Evolutionary conservation across 1,140 invertebrate species (phyloP).

Genomic region (Apis florea): DNA sequence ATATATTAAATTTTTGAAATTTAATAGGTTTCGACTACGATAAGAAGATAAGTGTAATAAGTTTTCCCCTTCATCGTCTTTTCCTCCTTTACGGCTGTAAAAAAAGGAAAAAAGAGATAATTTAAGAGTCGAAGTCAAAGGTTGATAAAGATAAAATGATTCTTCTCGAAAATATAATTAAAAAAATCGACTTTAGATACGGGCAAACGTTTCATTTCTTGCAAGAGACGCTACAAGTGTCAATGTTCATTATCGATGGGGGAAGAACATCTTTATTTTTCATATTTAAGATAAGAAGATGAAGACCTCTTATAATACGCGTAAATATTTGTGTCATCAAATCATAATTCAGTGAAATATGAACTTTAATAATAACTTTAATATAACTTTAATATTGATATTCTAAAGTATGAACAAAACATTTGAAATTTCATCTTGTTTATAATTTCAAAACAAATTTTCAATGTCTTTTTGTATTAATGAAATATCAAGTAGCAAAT

Average conservation of each 20-base stretch:
- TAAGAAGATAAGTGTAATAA: neutral
- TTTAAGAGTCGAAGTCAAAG: slow-evolving; percentile 16
- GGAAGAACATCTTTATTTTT: neutral
- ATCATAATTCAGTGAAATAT: neutral
- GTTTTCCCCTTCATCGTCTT: neutral
- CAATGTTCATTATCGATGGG: neutral
- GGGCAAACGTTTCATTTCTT: neutral
- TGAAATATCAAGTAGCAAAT: neutral
- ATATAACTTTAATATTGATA: neutral
- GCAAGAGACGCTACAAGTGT: neutral
- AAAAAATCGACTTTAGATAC: neutral
- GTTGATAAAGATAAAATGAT: neutral
- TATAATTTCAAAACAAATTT: neutral
- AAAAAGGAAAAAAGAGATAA: slow-evolving; percentile 1
- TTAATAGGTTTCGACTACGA: neutral
- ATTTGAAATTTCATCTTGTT: neutral
- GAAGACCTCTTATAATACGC: neutral
- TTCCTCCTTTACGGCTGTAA: slow-evolving; percentile 5
- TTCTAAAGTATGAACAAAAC: too few species aligned
- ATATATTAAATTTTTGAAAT: neutral
- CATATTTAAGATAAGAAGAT: neutral
- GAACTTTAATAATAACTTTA: neutral
- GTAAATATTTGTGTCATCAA: neutral
- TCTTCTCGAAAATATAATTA: neutral
- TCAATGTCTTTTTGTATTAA: neutral